Base-by-base conservation (phyloP, 2,113 vertebrate species). In the Cavia porcellus region DNA sequence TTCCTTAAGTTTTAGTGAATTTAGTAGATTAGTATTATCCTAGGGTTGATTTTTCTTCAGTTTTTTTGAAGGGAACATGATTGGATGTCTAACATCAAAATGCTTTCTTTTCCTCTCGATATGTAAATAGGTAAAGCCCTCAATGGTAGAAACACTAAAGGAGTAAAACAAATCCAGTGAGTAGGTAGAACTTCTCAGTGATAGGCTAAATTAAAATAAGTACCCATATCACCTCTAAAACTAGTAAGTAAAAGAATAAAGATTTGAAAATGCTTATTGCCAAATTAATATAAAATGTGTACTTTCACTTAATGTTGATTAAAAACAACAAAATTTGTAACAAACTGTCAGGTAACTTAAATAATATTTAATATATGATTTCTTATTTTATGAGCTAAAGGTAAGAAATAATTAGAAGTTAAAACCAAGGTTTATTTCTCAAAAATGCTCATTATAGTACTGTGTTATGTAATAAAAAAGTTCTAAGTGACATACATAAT, bases 401-500 rank as follows among this genome's bases (percentile, higher is more conserved):
- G 47, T 74, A 93, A 86, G 66, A 61, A 64, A 93, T 45, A 83
- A 88, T 92, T 22, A 82, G 22, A 95, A 91, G 50, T 88, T 93
- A 90, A 90, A 38, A 55, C 75, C 13, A n/a, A 52, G 13, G 2
- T 81, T 96, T 68, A 72, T 50, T 94, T 89, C 20, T 80, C n/a
- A 80, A 89, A 94, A 94, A 66, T 92, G 17, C 32, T 79, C 3
- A 20, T 83, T 86, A 59, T 55, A 83, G n/a, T 25, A 32, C 61
- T 61, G 42, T 74, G 20, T 91, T 66, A 3, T 70, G 8, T 38
- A 68, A 74, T 57, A 96, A 80, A 70, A 90, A 96, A 80, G 19
- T 0, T 19, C 15, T 66, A 92, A 95, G n/a, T 90, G 12, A 30
- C 30, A 22, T 55, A 11, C 5, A 38, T 79, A 52, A 74, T 57